Conservation (phyloP, 2,113 vertebrate species). For the Setophaga petechia region DNA sequence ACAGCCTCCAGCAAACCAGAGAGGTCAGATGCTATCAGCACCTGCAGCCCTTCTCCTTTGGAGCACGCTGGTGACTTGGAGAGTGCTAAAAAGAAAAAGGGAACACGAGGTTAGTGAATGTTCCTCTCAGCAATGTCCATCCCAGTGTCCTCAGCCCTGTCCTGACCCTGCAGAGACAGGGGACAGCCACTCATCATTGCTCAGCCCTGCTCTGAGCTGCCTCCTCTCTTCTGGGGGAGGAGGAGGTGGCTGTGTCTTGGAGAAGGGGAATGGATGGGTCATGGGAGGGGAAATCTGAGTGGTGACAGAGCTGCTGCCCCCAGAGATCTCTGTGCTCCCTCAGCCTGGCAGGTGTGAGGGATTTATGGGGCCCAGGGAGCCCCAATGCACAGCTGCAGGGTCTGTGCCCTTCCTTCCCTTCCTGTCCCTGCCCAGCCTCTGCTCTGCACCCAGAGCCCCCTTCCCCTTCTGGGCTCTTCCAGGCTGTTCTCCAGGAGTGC, state of each 20-base stretch:
- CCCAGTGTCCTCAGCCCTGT: background rate
- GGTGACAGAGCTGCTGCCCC: rapidly evolving
- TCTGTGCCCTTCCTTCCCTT: background rate
- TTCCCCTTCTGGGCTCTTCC: background rate
- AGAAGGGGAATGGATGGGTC: background rate
- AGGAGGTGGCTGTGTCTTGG: no score
- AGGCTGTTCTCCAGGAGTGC: background rate
- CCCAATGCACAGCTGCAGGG: rapidly evolving
- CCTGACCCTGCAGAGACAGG: background rate
- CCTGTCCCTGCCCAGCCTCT: background rate
- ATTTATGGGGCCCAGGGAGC: background rate
- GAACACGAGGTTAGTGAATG: constrained; percentile 8
- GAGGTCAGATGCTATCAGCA: constrained; percentile 25
- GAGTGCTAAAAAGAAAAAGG: background rate
- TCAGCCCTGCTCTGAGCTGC: background rate
- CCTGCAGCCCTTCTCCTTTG: background rate
- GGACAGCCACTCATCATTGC: background rate
- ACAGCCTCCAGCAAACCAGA: background rate
- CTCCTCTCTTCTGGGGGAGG: background rate
- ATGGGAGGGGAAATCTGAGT: no score
- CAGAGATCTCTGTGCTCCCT: background rate
- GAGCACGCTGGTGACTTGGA: background rate
- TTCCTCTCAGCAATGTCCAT: background rate
- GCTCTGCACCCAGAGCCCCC: background rate
- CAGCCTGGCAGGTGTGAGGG: background rate